Evolutionary conservation across 2,113 vertebrate species (phyloP).

Genomic region (Cephalopholis sonnerati): DNA sequence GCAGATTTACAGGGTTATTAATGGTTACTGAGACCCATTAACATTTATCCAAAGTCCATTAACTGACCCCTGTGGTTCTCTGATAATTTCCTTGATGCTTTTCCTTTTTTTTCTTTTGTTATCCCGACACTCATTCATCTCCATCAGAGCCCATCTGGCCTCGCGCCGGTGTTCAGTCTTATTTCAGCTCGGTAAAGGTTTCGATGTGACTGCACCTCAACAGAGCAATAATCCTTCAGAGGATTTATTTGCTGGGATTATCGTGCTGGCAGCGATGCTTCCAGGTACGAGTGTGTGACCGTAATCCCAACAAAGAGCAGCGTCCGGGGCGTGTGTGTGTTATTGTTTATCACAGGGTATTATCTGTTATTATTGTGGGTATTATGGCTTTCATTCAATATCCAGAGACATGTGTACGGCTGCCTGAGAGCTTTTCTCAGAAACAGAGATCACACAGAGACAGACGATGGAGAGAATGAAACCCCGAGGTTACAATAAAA

Average conservation of each 20-base stretch:
- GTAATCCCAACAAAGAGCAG: slow-evolving; percentile 54
- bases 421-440: slow-evolving; percentile 25
- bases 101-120: neutral
- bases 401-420: neutral
- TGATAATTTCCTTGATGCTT: neutral
- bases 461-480: neutral
- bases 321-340: slow-evolving; percentile 5
- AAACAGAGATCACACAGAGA: slow-evolving; percentile 8
- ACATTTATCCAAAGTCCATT: slow-evolving; percentile 27
- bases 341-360: slow-evolving; percentile 43
- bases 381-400: slow-evolving; percentile 28
- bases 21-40: slow-evolving; percentile 17
- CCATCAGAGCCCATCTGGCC: slow-evolving; percentile 8
- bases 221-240: slow-evolving; percentile 40
- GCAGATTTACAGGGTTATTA: slow-evolving; percentile 29
- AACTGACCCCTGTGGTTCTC: slow-evolving; percentile 35
- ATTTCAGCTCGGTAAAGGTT: neutral
- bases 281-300: slow-evolving; percentile 42
- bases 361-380: slow-evolving; percentile 42
- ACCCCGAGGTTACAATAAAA: neutral
- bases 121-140: neutral
- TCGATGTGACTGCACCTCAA: slow-evolving; percentile 13
- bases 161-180: neutral
- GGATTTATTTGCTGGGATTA: slow-evolving; percentile 61
- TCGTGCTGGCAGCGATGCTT: slow-evolving; percentile 13